Evolutionary conservation across 2,113 vertebrate species (phyloP).

Genomic region (Pygathrix nemaeus): DNA sequence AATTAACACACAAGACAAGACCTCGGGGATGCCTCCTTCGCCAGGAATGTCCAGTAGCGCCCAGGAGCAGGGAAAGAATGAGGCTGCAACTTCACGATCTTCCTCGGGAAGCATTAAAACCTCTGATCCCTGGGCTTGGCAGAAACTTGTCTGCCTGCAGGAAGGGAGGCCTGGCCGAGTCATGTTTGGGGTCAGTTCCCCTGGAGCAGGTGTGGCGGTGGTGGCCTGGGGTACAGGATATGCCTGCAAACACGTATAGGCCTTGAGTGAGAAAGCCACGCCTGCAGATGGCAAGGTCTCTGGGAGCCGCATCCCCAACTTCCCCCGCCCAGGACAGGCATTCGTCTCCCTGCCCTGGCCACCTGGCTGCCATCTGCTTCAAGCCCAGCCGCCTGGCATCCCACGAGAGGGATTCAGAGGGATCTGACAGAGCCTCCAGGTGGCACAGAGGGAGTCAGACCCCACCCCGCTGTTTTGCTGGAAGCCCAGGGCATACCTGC

Average conservation of each 20-base stretch:
- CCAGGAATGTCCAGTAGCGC: not conserved
- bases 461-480: not conserved
- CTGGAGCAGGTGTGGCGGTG: rapidly evolving
- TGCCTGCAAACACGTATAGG: not conserved
- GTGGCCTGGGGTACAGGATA: not conserved
- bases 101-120: not conserved
- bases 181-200: not conserved
- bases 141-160: not conserved
- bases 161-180: not conserved
- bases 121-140: not conserved
- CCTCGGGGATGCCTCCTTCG: not conserved
- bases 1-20: not conserved
- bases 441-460: not conserved
- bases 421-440: not conserved
- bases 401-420: not conserved
- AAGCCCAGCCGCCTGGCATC: rapidly evolving
- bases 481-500: not conserved
- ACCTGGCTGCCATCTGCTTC: not conserved
- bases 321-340: not conserved
- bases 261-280: not conserved
- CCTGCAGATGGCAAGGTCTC: not conserved
- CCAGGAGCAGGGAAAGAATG: not conserved
- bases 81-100: not conserved
- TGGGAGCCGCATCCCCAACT: not conserved
- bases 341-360: not conserved